Conservation (phyloP, 1,140 invertebrate species). For the Yoshiicerus persimilis region DNA sequence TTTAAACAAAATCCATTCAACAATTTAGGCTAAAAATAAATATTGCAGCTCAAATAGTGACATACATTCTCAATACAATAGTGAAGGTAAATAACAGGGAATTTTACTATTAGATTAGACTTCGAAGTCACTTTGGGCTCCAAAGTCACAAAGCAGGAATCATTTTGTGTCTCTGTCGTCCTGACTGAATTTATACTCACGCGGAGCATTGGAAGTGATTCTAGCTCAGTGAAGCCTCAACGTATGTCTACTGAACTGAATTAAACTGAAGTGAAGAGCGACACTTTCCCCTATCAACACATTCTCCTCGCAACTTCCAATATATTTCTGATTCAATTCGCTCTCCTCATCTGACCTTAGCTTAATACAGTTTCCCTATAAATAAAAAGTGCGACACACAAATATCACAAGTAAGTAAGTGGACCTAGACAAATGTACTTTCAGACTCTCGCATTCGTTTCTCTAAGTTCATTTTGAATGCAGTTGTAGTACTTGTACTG, state of each 20-base stretch:
- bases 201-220: not conserved
- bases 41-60: too few relatives aligned
- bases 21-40: too few relatives aligned
- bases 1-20: too few relatives aligned
- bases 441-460: not conserved
- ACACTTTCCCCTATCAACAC: not conserved
- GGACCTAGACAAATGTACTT: not conserved
- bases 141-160: too few relatives aligned
- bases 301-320: not conserved
- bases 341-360: not conserved
- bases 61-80: too few relatives aligned
- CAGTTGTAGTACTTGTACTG: not conserved
- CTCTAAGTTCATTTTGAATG: not conserved
- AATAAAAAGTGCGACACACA: conserved; percentile 1
- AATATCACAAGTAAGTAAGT: not conserved
- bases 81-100: too few relatives aligned
- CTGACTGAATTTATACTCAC: too few relatives aligned
- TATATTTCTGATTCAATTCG: conserved; percentile 8
- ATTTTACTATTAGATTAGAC: too few relatives aligned
- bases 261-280: not conserved
- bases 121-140: too few relatives aligned
- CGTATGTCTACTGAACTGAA: not conserved
- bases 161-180: too few relatives aligned
- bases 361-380: not conserved
- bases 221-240: not conserved